These are phyloP conservation scores for Sericinus montela DNA, from an alignment of 2,888 invertebrate species.

Conservation along the genomic window DNA sequence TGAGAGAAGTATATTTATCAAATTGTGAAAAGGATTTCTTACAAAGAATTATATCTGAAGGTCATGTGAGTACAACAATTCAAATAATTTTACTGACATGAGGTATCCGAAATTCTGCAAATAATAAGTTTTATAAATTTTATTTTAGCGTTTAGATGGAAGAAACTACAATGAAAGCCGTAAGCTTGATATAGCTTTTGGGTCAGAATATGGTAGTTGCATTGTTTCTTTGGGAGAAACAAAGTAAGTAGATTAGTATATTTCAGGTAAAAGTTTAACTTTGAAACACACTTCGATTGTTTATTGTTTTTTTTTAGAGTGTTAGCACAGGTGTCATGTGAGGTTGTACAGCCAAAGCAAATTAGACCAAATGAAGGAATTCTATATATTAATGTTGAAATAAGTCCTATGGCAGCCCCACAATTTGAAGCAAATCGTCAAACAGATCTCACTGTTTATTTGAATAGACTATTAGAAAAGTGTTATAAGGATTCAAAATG, in stretches of 20 bases:
- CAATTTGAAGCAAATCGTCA: constrained; percentile 89
- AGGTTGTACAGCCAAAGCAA: constrained; percentile 90
- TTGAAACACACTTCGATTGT: no score
- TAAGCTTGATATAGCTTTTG: constrained; percentile 85
- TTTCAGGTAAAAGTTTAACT: no score
- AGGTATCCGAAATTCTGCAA: not conserved
- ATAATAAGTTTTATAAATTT: constrained; percentile 3
- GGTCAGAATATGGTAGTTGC: constrained; percentile 91
- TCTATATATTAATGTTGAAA: constrained; percentile 90
- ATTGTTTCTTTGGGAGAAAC: constrained; percentile 89
- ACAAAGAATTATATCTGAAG: constrained; percentile 80
- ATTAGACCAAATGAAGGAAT: constrained; percentile 94
- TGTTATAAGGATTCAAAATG: constrained; percentile 95
- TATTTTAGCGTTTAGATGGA: constrained; percentile 87
- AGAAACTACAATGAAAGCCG: constrained; percentile 86
- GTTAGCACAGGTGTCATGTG: constrained; percentile 92
- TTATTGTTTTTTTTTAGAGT: no score
- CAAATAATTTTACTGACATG: not conserved
- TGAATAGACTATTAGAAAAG: constrained; percentile 91
- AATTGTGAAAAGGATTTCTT: constrained; percentile 86
- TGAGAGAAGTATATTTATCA: constrained; percentile 83
- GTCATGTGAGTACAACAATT: constrained; percentile 82
- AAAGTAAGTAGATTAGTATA: constrained; percentile 69
- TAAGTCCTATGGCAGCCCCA: constrained; percentile 91
- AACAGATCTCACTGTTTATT: constrained; percentile 84